Conservation (phyloP, 2,113 vertebrate species). For the Mugil cephalus region DNA sequence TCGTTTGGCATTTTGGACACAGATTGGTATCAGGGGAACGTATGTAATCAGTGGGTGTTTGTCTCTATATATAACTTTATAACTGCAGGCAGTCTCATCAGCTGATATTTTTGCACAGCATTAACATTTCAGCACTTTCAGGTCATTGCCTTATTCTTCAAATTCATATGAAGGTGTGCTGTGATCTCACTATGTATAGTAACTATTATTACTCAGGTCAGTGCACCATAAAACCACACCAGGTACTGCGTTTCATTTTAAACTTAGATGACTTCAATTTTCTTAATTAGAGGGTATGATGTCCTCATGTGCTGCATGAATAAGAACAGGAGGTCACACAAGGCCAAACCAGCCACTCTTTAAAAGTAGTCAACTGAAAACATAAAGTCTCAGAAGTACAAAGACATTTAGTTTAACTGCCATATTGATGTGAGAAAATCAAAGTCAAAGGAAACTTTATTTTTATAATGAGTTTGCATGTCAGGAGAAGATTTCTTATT, state of each 20-base stretch:
- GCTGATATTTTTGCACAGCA: neutral
- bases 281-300: neutral
- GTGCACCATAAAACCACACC: too few relatives aligned
- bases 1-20: neutral
- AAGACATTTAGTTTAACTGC: neutral
- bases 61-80: neutral
- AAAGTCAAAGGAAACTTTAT: too few relatives aligned
- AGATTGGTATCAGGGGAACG: neutral
- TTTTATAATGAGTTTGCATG: too few relatives aligned
- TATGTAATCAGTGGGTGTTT: neutral
- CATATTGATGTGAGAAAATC: too few relatives aligned
- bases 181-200: too few relatives aligned
- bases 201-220: too few relatives aligned
- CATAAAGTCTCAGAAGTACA: neutral
- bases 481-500: too few relatives aligned
- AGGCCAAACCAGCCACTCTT: neutral
- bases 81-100: neutral
- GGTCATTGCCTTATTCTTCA: neutral
- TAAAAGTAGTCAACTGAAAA: neutral
- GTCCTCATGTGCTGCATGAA: neutral
- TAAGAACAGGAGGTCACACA: neutral
- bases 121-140: conserved; percentile 1
- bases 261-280: neutral
- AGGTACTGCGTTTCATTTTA: too few relatives aligned
- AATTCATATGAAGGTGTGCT: neutral